phyloP scores from a whole-genome alignment of 2,113 vertebrate genomes.

The Pagrus major region DNA sequence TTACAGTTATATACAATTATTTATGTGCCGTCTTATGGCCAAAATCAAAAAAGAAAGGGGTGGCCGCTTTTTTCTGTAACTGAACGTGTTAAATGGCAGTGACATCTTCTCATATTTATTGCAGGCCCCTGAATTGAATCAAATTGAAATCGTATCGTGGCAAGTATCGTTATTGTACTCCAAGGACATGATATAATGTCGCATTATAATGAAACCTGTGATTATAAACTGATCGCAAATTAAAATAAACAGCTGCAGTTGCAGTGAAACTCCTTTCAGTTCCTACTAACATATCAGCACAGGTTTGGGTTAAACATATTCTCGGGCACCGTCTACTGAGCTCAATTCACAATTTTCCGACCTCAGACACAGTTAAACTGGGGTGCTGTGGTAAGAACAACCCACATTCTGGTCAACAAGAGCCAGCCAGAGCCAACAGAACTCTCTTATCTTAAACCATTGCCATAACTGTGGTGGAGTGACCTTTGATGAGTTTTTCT shows the following conservation, averaged over 20 bases:
- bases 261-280: background rate
- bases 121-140: too few relatives aligned
- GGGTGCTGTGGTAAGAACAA: background rate
- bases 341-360: background rate
- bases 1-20: too few relatives aligned
- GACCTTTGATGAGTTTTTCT: too few relatives aligned
- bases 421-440: background rate
- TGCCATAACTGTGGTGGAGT: background rate
- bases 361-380: background rate
- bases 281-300: background rate
- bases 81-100: too few relatives aligned
- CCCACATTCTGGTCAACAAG: background rate
- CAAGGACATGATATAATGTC: too few relatives aligned
- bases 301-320: background rate
- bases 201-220: too few relatives aligned
- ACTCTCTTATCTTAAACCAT: background rate
- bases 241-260: background rate
- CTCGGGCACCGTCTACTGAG: background rate
- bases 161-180: too few relatives aligned
- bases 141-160: too few relatives aligned
- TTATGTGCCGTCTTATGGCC: too few relatives aligned
- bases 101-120: too few relatives aligned
- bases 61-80: too few relatives aligned
- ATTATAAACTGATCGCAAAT: background rate
- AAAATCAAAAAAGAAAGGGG: too few relatives aligned